These are phyloP conservation scores for Dendrocincla fuliginosa DNA, from an alignment of 2,797 vertebrate genomes.

Conservation along the genomic window DNA sequence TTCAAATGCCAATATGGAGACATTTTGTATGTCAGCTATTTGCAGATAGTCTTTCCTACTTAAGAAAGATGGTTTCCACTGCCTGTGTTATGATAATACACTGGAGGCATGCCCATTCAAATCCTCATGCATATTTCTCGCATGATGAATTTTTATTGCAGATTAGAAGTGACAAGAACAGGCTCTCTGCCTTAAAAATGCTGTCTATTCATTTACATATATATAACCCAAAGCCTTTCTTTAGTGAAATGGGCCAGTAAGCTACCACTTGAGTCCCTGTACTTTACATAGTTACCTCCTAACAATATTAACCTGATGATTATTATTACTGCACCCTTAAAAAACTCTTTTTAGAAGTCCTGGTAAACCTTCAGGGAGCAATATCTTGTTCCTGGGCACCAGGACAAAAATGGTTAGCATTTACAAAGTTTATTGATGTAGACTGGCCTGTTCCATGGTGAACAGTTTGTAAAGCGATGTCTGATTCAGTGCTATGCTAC, in stretches of 20 bases:
- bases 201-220: slow-evolving; percentile 36
- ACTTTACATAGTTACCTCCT: background rate
- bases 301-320: background rate
- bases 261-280: background rate
- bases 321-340: background rate
- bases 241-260: slow-evolving; percentile 13
- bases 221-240: slow-evolving; percentile 10
- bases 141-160: slow-evolving; percentile 48
- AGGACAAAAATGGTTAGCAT: background rate
- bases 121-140: slow-evolving; percentile 42
- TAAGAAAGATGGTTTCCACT: slow-evolving; percentile 15
- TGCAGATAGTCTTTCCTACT: background rate
- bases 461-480: background rate
- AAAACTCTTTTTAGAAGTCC: background rate
- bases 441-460: background rate
- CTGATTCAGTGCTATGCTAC: background rate
- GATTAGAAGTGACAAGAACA: slow-evolving; percentile 52
- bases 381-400: background rate
- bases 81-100: background rate
- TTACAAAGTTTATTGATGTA: background rate
- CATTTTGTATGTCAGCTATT: background rate
- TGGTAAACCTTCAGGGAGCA: background rate
- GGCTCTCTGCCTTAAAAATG: slow-evolving; percentile 33
- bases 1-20: background rate
- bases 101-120: slow-evolving; percentile 8